Evolutionary conservation across 2,888 invertebrate species (phyloP).

Genomic region (Coelogynopora nodosa): DNA sequence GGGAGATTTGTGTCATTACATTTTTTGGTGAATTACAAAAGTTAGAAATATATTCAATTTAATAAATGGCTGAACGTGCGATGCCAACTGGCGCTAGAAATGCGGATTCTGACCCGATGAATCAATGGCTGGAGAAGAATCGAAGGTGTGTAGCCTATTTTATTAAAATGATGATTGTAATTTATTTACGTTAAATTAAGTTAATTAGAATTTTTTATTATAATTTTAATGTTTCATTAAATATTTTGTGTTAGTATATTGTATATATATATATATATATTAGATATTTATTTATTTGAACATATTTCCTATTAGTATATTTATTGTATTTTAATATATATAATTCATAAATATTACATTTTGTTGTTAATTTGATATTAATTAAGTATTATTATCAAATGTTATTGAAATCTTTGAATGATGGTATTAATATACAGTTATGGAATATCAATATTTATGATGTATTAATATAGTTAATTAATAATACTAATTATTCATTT

Average conservation of each 20-base stretch:
- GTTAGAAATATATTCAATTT: not conserved
- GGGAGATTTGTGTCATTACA: too few species aligned
- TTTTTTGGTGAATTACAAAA: not conserved
- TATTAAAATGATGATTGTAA: not conserved
- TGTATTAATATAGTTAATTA: not conserved
- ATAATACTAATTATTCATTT: not conserved
- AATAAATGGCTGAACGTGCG: not conserved
- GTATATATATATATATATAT: not conserved
- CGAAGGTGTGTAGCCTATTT: not conserved
- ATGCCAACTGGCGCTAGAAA: not conserved
- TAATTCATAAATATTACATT: not conserved
- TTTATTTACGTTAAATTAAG: not conserved
- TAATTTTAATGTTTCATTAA: too few species aligned
- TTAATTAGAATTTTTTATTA: not conserved
- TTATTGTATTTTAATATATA: not conserved
- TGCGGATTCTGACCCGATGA: not conserved
- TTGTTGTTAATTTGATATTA: not conserved
- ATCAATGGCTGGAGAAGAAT: not conserved
- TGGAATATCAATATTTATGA: not conserved
- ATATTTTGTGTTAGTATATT: too few species aligned
- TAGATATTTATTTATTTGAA: not conserved
- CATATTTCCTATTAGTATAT: not conserved
- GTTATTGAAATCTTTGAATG: not conserved
- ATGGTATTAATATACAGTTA: not conserved
- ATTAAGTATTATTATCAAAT: not conserved